Base-by-base conservation (phyloP, 2,797 vertebrate species). In the Champsocephalus esox region DNA sequence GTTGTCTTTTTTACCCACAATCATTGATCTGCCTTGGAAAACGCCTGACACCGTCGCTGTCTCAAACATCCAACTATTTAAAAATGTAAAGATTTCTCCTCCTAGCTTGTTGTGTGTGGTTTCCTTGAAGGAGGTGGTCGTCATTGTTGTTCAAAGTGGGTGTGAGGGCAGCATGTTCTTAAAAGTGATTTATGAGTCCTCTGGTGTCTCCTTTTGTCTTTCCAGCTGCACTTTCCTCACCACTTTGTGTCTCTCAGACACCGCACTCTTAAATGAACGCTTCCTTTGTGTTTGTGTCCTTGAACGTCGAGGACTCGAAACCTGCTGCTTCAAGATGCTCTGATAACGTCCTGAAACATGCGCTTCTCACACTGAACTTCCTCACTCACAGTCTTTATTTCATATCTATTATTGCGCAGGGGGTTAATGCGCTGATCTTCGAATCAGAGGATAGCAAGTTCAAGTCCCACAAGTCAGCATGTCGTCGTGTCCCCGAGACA, bases 181-280 rank as follows among this genome's bases (percentile, higher is more conserved):
- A 48, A 74, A 73, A 52, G 72, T 85, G 80, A 89, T 91, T 89
- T 90, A 89, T 81, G 84, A 89, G 85, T 63, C 79, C 81, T 82
- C 68, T 46, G 75, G 76, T 85, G 34, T 76, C 84, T 74, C 80
- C 73, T 85, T 87, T 81, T 79, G 88, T 88, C 84, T 88, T 84
- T 85, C 81, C 81, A 72, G 79, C 87, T 78, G 74, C 66, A 82
- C 67, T 80, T 84, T 82, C 55, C 77, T 82, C 76, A 73, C 17
- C 21, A 56, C 70, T 21, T 48, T 81, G 62, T 19, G 83, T 84
- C 81, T 84, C 79, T 84, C 71, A 80, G 87, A 87, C 75, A 73
- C 67, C 62, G 50, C 66, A 21, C 73, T 89, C 73, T 81, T 80
- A 73, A 88, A 79, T 3, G 67, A 58, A 46, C 2, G 8, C 32